phyloP scores from a whole-genome alignment of 2,888 invertebrate genomes.

The Hydropsyche betteni region DNA sequence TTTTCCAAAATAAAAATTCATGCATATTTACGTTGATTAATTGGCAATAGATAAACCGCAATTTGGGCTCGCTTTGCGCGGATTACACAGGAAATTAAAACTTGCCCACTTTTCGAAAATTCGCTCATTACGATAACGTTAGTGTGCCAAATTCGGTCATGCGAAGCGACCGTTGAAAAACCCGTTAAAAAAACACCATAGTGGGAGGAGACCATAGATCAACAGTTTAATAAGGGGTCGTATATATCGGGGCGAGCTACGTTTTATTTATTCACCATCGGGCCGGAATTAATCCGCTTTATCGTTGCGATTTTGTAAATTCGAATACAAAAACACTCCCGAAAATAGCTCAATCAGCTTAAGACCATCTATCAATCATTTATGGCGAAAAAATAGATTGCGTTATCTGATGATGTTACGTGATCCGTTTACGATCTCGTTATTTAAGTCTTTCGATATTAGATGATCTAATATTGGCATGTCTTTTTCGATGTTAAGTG shows the following conservation, averaged over 20 bases:
- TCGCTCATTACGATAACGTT: background rate
- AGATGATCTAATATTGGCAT: background rate
- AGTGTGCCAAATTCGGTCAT: constrained; percentile 19
- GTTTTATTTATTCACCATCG: constrained; percentile 1
- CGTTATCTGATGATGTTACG: no score
- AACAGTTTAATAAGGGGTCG: constrained; percentile 20
- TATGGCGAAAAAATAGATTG: no score
- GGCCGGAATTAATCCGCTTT: background rate
- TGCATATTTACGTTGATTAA: background rate
- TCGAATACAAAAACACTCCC: background rate
- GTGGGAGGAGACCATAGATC: constrained; percentile 22
- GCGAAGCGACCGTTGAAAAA: constrained; percentile 8
- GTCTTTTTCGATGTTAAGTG: constrained; percentile 18
- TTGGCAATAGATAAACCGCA: constrained; percentile 16
- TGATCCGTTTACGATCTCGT: no score
- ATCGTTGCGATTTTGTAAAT: constrained; percentile 14
- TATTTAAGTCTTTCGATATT: no score
- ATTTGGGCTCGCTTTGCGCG: background rate
- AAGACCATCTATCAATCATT: no score
- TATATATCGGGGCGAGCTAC: background rate
- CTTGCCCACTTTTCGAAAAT: constrained; percentile 12
- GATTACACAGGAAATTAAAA: constrained; percentile 33
- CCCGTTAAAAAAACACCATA: background rate
- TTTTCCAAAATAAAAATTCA: constrained; percentile 9
- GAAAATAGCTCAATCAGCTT: constrained; percentile 9